phyloP scores from a whole-genome alignment of 1,140 invertebrate genomes.

The Drosophila baimaii region DNA sequence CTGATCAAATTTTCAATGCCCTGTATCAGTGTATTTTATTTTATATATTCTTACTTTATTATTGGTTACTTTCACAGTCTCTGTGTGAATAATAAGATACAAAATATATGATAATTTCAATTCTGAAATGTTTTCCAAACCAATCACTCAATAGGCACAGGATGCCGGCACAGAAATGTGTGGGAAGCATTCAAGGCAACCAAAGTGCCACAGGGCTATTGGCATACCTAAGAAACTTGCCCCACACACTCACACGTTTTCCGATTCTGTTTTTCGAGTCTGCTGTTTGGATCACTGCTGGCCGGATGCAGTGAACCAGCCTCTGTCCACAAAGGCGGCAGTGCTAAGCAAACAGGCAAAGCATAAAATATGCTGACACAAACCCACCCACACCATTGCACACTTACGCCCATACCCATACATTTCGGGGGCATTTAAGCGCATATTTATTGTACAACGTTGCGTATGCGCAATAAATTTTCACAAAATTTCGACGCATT shows the following conservation, averaged over 20 bases:
- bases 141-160: not conserved
- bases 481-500: slow-evolving; percentile 80
- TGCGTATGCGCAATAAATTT: slow-evolving; percentile 81
- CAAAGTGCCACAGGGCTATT: not conserved
- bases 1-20: too few relatives aligned
- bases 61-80: too few relatives aligned
- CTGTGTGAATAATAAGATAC: too few relatives aligned
- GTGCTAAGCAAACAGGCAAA: slow-evolving; percentile 65
- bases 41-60: too few relatives aligned
- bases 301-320: slow-evolving; percentile 29
- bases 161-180: not conserved
- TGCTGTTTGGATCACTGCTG: slow-evolving; percentile 50
- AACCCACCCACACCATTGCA: slow-evolving; percentile 8
- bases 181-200: not conserved
- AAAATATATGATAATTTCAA: not conserved
- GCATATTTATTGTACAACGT: slow-evolving; percentile 78
- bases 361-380: slow-evolving; percentile 27
- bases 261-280: slow-evolving; percentile 22
- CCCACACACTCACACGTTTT: slow-evolving; percentile 13
- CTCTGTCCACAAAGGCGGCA: slow-evolving; percentile 61
- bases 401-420: slow-evolving; percentile 5
- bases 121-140: not conserved
- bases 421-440: slow-evolving; percentile 68
- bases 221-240: not conserved
- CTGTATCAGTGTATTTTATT: too few relatives aligned